phyloP scores from a whole-genome alignment of 2,797 vertebrate species.

The Amblyraja radiata region DNA sequence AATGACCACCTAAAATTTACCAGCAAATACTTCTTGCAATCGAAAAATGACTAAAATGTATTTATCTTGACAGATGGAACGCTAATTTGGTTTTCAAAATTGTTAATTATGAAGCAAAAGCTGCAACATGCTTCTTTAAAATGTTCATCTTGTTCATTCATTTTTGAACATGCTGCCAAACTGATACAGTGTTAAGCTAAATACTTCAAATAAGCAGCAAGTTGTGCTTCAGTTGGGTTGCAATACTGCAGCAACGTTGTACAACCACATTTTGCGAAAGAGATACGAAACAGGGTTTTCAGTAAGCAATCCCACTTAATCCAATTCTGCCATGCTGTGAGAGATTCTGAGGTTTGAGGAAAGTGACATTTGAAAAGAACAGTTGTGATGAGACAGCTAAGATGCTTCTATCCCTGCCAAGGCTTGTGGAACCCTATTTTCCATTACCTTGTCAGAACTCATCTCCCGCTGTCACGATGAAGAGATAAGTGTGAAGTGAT shows the following conservation, averaged over 20 bases:
- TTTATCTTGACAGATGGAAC: constrained; percentile 5
- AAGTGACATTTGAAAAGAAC: constrained; percentile 45
- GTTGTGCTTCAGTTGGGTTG: background rate
- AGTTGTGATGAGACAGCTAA: constrained; percentile 39
- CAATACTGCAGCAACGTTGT: background rate
- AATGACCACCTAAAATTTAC: background rate
- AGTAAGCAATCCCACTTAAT: constrained; percentile 32
- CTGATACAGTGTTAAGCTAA: background rate
- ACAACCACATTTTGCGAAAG: constrained; percentile 28
- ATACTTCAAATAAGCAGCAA: background rate
- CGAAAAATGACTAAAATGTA: background rate
- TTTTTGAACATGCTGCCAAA: constrained; percentile 15
- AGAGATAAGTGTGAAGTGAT: constrained; percentile 45
- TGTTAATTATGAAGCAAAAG: constrained; percentile 15
- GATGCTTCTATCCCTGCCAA: background rate
- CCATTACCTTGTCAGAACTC: constrained; percentile 47
- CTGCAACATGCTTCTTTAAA: background rate
- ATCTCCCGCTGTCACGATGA: constrained; percentile 47
- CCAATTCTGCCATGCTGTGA: constrained; percentile 32
- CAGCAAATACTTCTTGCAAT: background rate
- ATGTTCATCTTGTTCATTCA: constrained; percentile 9
- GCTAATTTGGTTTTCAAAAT: constrained; percentile 5
- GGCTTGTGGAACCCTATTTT: constrained; percentile 49
- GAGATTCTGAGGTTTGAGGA: constrained; percentile 41
- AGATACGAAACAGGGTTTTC: constrained; percentile 20